Percentiles rank a stretch among this genome's conserved stretches.
Conservation (phyloP, 53 echinoderm and acorn worm species). For the Mesocentrotus franciscanus region DNA sequence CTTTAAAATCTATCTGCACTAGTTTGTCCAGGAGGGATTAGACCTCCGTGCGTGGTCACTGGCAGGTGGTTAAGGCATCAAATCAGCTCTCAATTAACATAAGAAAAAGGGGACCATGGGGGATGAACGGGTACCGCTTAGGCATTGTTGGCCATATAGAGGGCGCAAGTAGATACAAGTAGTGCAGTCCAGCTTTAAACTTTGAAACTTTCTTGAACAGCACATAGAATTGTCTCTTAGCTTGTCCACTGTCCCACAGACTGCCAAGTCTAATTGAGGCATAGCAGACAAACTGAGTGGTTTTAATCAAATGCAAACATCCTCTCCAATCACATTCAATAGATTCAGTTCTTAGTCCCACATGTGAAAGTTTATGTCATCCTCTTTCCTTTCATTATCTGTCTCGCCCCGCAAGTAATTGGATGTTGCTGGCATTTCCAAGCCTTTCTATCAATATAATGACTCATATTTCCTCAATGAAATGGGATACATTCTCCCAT, state of each 20-base stretch:
- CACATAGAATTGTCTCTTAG: background rate
- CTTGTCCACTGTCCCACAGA: background rate
- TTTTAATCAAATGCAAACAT: constrained; percentile 58
- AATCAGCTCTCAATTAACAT: no score
- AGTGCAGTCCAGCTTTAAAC: no score
- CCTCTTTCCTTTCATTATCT: constrained; percentile 65
- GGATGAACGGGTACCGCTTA: no score
- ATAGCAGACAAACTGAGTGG: constrained; percentile 33
- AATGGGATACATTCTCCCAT: constrained; percentile 8
- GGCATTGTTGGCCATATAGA: no score
- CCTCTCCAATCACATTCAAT: constrained; percentile 56
- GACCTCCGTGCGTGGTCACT: no score
- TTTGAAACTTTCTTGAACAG: no score
- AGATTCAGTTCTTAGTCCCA: constrained; percentile 40
- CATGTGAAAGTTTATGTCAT: constrained; percentile 47
- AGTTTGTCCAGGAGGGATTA: no score
- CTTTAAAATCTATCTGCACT: no score
- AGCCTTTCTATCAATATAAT: constrained; percentile 36
- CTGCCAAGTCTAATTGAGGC: constrained; percentile 42
- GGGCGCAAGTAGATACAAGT: no score
- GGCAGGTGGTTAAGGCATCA: no score
- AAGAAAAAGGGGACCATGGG: no score
- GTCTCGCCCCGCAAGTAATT: constrained; percentile 54
- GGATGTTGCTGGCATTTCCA: constrained; percentile 26
- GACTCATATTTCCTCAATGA: constrained; percentile 32